Base-by-base conservation (phyloP, 2,113 vertebrate species). In the Melanotaenia duboulayi region DNA sequence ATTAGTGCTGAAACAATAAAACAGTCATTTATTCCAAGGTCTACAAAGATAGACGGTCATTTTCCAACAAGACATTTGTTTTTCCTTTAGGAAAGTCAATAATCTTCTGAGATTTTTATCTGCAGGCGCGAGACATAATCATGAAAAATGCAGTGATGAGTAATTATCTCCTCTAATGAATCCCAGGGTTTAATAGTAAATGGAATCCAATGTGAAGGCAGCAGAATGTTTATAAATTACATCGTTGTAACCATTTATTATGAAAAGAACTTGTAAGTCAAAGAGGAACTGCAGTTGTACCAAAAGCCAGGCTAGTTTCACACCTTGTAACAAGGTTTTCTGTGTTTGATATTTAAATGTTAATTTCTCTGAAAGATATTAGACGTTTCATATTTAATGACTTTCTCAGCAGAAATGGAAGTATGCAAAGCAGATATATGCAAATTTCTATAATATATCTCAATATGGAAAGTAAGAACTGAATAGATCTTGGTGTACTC, bases 151-250 rank as follows among this genome's bases (percentile, higher is more conserved):
- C 12, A n/a, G 37, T 40, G 37, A 14, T 52, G 44, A 19, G 68
- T 46, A 69, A 82, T 80, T 79, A 74, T 74, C 65, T 63, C 44
- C 51, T 59, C 55, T 74, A 74, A 79, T 76, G 24, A 62, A 72
- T 65, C 40, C 65, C 42, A 49, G 39, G 57, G 56, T 55, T 76
- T 56, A 40, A 68, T 40, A 28, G 22, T 35, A 42, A 64, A 72
- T 35, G 25, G 24, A 65, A 40, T 64, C 39, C 39, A 9, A 61
- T 54, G 50, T 76, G 64, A 24, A 52, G 16, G 67, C 61, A 51
- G 44, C n/a, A 65, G 51, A 46, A 50, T 16, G 35, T 67, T 19
- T 64, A 13, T 46, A 71, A 69, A 70, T 69, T 61, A 55, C 35
- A 65, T 68, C 19, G 25, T 5, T 37, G 32, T 60, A 51, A 74